These are phyloP conservation scores for Zoanthus sansibaricus DNA, from an alignment of 92 coral and sea anemone genomes.

Conservation along the genomic window DNA sequence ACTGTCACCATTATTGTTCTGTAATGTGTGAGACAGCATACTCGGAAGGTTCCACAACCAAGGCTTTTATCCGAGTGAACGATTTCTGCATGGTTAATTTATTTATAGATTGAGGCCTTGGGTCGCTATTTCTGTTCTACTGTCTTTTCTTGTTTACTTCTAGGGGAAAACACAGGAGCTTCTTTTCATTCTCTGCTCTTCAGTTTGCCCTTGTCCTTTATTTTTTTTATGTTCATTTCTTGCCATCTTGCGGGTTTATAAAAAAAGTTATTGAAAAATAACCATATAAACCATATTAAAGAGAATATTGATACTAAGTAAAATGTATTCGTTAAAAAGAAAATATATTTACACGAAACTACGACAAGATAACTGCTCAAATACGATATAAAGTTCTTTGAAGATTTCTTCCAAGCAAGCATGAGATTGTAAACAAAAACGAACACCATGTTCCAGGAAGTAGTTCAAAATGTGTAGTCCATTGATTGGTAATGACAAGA, in stretches of 20 bases:
- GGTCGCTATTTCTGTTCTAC: neutral
- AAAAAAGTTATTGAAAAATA: neutral
- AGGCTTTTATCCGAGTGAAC: constrained; percentile 11
- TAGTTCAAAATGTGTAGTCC: constrained; percentile 21
- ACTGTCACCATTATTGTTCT: neutral
- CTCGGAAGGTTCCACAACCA: neutral
- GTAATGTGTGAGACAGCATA: neutral
- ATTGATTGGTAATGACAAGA: constrained; percentile 28
- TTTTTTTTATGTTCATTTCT: constrained; percentile 33
- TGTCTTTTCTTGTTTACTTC: neutral
- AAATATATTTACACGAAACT: constrained; percentile 5
- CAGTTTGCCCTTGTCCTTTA: constrained; percentile 13
- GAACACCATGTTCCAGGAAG: neutral
- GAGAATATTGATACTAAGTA: neutral
- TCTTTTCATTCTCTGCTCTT: neutral
- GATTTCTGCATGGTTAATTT: neutral
- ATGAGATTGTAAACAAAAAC: neutral
- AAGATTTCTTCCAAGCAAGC: neutral
- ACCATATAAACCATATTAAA: neutral
- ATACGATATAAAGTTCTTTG: neutral
- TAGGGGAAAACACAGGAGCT: neutral
- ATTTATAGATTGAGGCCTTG: neutral
- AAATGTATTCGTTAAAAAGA: neutral
- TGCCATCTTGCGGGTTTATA: constrained; percentile 22
- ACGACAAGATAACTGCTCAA: constrained; percentile 3